Evolutionary conservation across 2,113 vertebrate species (phyloP), one percentile per base, ranked within the genome.

Genomic region (Channa maculata): DNA sequence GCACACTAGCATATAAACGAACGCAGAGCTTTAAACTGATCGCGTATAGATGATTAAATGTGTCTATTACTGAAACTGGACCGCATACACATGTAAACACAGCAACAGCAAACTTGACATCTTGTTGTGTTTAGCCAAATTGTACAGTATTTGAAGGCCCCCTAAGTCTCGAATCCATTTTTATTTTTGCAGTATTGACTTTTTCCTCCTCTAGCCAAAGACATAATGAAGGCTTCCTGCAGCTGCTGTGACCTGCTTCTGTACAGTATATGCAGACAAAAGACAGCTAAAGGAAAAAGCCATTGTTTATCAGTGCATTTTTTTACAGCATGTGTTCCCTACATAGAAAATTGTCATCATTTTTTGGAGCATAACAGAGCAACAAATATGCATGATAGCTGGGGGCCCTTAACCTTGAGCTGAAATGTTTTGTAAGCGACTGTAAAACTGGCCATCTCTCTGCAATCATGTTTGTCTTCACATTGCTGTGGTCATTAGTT

Each of bases 131-230:
- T 83, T 82, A 76, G 86, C 83, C 75, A 71, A 70, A 79, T 84
- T 87, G 79, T 88, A 83, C 75, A 72, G 86, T 75, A 83, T 91
- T 89, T 85, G 85, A 92, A 85, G 88, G 73, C 89, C 90, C 90
- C 91, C 91, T 85, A 80, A 84, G 86, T 90, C 85, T 87, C 75
- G 51, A 88, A 90, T 91, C 88, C 90, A 91, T 93, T 93, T 93
- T 93, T 87, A 91, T 92, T 91, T 92, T 90, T 86, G 88, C 90
- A 87, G 89, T 92, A 92, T 92, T 89, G 90, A 92, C 91, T 91
- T 91, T 89, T 92, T 89, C 79, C 70, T 90, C 70, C 77, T 80
- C 85, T 68, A 75, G 82, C 85, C 89, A 87, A 90, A 92, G 86
- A 89, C 86, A 91, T 93, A 91, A 92, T 91, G 91, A 91, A 86